phyloP scores from a whole-genome alignment of 2,113 vertebrate species.

The Anseranas semipalmata region DNA sequence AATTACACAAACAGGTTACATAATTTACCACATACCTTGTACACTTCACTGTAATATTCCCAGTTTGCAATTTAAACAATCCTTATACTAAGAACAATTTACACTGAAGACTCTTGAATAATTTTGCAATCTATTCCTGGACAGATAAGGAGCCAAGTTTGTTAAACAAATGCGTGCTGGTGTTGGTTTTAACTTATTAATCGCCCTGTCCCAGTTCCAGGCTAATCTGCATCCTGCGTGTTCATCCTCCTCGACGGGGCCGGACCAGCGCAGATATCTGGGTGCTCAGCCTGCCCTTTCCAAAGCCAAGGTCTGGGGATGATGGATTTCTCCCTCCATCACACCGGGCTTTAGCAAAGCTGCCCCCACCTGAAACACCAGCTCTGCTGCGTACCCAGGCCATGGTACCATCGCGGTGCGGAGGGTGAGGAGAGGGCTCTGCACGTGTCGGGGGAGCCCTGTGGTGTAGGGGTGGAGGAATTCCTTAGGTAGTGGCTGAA shows the following conservation, averaged over 20 bases:
- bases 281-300: not conserved
- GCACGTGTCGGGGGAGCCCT: not conserved
- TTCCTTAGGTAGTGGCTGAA: not conserved
- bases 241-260: not conserved
- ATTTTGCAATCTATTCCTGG: slow-evolving; percentile 41
- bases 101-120: slow-evolving; percentile 42
- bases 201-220: not conserved
- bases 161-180: not conserved
- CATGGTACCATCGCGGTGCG: not conserved
- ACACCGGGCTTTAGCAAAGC: accelerated
- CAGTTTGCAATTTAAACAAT: slow-evolving; percentile 53
- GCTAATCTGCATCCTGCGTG: not conserved
- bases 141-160: not conserved
- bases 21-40: slow-evolving; percentile 66
- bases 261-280: not conserved
- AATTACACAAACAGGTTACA: slow-evolving; percentile 62
- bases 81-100: slow-evolving; percentile 48
- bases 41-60: slow-evolving; percentile 57
- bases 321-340: not conserved
- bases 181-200: slow-evolving; percentile 23
- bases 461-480: not conserved
- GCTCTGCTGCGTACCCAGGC: accelerated
- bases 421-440: not conserved
- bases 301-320: not conserved
- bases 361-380: not conserved